A percentile compares a stretch with the other conserved stretches of the same genome.
These are phyloP conservation scores for Lagodon rhomboides DNA, from an alignment of 2,797 vertebrate species.

Conservation along the genomic window DNA sequence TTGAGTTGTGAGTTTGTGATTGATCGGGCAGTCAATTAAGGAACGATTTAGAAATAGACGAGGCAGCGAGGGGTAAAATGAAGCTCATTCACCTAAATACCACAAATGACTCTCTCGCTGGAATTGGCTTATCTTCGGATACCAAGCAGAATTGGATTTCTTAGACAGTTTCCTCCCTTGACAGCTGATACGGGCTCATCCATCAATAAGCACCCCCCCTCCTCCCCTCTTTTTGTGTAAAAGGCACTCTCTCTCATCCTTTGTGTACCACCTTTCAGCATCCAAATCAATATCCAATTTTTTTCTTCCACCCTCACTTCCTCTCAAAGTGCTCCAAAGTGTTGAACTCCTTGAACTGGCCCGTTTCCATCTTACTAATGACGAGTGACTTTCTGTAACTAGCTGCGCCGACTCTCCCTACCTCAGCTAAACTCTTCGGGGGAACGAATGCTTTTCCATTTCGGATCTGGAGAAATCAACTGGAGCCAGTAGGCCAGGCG, in stretches of 20 bases:
- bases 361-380: conserved; percentile 33
- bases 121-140: conserved; percentile 68
- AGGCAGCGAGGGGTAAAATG: conserved; percentile 55
- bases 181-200: conserved; percentile 54
- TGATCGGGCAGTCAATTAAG: conserved; percentile 70
- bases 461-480: conserved; percentile 72
- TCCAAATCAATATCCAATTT: conserved; percentile 66
- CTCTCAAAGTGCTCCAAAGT: conserved; percentile 25
- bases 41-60: conserved; percentile 65
- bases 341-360: conserved; percentile 35
- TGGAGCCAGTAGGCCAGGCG: conserved; percentile 42
- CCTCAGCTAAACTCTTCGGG: conserved; percentile 75
- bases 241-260: conserved; percentile 47
- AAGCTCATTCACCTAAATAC: conserved; percentile 69
- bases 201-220: conserved; percentile 55
- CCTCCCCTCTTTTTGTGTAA: conserved; percentile 32
- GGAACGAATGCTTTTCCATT: conserved; percentile 67
- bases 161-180: conserved; percentile 66
- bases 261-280: conserved; percentile 43
- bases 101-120: conserved; percentile 57
- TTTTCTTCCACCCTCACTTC: conserved; percentile 21
- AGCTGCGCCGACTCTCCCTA: conserved; percentile 48
- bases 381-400: conserved; percentile 55
- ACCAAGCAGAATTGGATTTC: conserved; percentile 75
- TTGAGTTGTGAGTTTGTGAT: conserved; percentile 37